Evolutionary conservation across 2,797 vertebrate species (phyloP), one percentile per base, ranked within the genome.

Genomic region (Lepus townsendii): DNA sequence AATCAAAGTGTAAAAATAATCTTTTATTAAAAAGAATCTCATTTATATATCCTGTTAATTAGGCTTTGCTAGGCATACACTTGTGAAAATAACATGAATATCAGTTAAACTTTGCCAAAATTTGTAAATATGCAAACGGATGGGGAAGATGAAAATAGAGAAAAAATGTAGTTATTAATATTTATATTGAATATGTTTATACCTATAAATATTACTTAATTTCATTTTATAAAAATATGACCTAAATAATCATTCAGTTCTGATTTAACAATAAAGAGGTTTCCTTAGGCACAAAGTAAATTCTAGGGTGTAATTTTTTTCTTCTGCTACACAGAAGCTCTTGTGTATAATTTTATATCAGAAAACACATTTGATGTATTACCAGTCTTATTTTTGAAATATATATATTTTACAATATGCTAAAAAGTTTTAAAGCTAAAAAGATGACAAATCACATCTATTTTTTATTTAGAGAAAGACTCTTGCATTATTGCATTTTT

Each of bases 381-480:
- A 92, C 79, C 47, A 93, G 32, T 75, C 32, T 93, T 0, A 38
- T 94, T 97, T 97, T 16, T 90, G 8, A 95, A 95, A 94, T 96
- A 95, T 92, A 89, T 80, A 88, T 71, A 38, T 94, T 96, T 73
- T 80, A 22, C 16, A 90, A 91, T 93, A 47, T 60, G 90, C 72
- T 96, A 95, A 97, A 96, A 96, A 52, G 1, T 0, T 13, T 71
- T 94, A 84, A 95, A 92, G 26, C 11, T 86, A 82, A 97, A 96
- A 97, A 60, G 2, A 91, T 78, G 91, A 96, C 42, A 94, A 93
- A 96, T 96, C 83, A 92, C 32, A 95, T 38, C 12, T 0, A 2
- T 60, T 97, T 97, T 68, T 95, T 92, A n/a, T 93, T 95, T 96
- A 79, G 69, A 92, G 96, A 97, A 96, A 94, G 62, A 12, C 32